A percentile compares a stretch with the other conserved stretches of the same genome.
phyloP scores from a whole-genome alignment of 2,888 invertebrate species.

The Trissolcus brochymenae region DNA sequence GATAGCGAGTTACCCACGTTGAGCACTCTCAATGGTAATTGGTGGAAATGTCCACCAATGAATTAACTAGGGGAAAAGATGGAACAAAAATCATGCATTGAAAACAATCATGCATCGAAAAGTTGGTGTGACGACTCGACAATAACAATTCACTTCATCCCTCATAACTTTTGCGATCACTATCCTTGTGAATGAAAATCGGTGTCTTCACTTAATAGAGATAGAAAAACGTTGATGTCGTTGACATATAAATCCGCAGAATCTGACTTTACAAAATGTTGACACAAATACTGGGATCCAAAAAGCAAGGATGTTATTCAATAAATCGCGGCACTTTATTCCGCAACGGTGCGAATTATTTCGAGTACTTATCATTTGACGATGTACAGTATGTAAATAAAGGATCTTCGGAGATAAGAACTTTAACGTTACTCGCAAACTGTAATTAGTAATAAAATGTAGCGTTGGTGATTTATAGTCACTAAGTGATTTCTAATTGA shows the following conservation, averaged over 20 bases:
- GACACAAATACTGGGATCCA: not conserved
- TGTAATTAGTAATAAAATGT: not conserved
- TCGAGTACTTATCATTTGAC: conserved; percentile 17
- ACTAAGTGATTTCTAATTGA: too few species aligned
- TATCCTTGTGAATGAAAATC: conserved; percentile 48
- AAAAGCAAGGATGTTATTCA: conserved; percentile 21
- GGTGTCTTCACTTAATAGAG: conserved; percentile 49
- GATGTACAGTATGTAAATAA: conserved; percentile 39
- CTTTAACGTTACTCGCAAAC: not conserved
- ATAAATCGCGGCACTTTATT: conserved; percentile 20
- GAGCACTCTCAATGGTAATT: conserved; percentile 74
- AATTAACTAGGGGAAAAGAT: conserved; percentile 59
- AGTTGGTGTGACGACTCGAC: conserved; percentile 61
- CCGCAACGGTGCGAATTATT: conserved; percentile 24
- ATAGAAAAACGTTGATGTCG: conserved; percentile 47
- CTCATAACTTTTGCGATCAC: conserved; percentile 12
- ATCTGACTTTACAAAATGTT: conserved; percentile 3
- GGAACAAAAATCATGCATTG: conserved; percentile 49
- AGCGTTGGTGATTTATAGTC: too few species aligned
- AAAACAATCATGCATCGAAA: conserved; percentile 55
- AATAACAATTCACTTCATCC: conserved; percentile 60
- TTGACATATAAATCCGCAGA: conserved; percentile 38
- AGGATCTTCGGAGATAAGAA: not conserved
- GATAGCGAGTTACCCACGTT: conserved; percentile 74
- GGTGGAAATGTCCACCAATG: conserved; percentile 70